Base-by-base conservation (phyloP, 2,888 invertebrate genomes). In the Cosmia trapezina region DNA sequence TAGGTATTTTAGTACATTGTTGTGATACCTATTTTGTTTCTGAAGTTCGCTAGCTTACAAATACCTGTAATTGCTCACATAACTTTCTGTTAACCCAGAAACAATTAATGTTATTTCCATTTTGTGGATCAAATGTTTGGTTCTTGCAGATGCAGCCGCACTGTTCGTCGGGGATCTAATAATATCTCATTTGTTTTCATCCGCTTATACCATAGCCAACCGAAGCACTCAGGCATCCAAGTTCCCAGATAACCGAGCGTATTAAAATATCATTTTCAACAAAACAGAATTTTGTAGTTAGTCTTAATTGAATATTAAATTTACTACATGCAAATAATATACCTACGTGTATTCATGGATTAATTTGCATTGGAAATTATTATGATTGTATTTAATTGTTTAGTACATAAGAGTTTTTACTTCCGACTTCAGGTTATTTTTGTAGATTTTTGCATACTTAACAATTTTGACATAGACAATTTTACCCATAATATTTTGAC, bases 181-280 rank as follows among this genome's bases (percentile, higher is more conserved):
- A 70, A 70, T 60, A 63, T 74, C 64, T 70, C 70, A 83, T 80
- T 83, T 70, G 80, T 83, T 83, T 69, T 66, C 51, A 80, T 70
- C 63, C 66, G 56, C 43, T 41, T 63, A 73, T 28, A 59, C 57
- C 51, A 47, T 63, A 56, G 47, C 71, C 28, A 71, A 67, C 51
- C 28, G 53, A 33, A 54, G 51, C 70, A 54, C 28, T 37, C 43
- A 49, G 56, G 53, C 45, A 47, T 41, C 41, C 56, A 66, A 33
- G 14, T 22, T 70, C 12, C 41, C 60, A 51, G 43, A 59, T 61
- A 65, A 60, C 22, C 43, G 12, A 60, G 54, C 70, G 41, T 61
- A 28, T 28, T 28, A 28, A 63, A 62, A 71, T 57, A 77, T 70
- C 51, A 49, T 62, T 68, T 77, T 69, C 61, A 45, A 51, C n/a